Evolutionary conservation across 2,797 vertebrate species (phyloP).

Genomic region (Rhynchotus rufescens): DNA sequence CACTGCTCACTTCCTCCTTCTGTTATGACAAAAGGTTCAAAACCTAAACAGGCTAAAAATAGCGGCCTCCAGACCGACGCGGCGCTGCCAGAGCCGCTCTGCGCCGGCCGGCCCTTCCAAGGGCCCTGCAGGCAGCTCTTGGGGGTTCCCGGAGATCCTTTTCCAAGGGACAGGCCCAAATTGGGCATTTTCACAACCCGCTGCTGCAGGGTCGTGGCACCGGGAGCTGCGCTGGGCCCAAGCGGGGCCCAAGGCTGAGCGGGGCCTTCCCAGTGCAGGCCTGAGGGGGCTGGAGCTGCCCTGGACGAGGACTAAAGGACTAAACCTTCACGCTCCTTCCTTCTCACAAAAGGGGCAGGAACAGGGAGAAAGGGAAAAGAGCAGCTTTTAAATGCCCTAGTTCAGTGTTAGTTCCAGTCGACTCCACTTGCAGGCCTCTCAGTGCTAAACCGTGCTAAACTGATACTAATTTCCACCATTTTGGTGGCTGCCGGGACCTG

Average conservation of each 20-base stretch:
- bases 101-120: neutral
- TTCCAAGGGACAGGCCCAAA: neutral
- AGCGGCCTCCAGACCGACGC: conserved; percentile 28
- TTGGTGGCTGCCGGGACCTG: neutral
- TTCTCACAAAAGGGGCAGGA: neutral
- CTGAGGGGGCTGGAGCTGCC: neutral
- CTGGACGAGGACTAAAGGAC: neutral
- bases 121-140: neutral
- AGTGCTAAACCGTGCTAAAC: neutral
- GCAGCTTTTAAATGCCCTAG: neutral
- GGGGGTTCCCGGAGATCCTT: neutral
- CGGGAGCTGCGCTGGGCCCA: neutral
- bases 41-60: conserved; percentile 59
- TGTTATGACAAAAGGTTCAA: conserved; percentile 52
- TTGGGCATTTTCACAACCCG: neutral
- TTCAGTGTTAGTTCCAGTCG: neutral
- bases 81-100: neutral
- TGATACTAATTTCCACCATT: neutral
- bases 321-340: neutral
- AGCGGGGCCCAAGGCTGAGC: neutral
- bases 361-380: neutral
- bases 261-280: neutral
- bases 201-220: neutral
- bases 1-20: conserved; percentile 84
- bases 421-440: neutral